Evolutionary conservation across 2,113 vertebrate species (phyloP), one percentile per base, ranked within the genome.

Genomic region (Cinclus mexicanus): DNA sequence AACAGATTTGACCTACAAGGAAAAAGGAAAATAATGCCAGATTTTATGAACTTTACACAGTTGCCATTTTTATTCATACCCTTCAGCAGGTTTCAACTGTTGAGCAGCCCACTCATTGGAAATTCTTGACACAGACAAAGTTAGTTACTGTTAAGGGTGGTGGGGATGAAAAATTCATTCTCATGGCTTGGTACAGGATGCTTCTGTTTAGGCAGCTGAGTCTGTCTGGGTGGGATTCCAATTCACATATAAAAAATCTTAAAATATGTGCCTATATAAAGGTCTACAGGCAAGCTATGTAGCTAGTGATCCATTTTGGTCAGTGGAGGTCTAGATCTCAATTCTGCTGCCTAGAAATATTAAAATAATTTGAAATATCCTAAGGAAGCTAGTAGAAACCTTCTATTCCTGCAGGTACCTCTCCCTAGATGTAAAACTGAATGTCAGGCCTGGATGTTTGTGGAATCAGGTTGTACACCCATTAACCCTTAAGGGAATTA

Each of bases 151-250:
- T 11, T 89, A 37, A 89, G 56, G 21, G 29, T 71, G 26, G 10
- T 28, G 17, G 29, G 49, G 23, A 68, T 33, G 20, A 79, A 85
- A 87, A 87, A 68, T 21, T 72, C 0, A 15, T 85, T 87, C 68
- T 82, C 14, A 49, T 41, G 1, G 41, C 50, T 87, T 64, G 53
- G 25, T 61, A 71, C 10, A 13, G 33, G 21, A 31, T 64, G 14
- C 31, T 89, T 72, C 33, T 19, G 10, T 78, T 89, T 82, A 91
- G 68, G 65, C 69, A 96, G 24, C 33, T 64, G 74, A 60, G 31
- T 70, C 50, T 61, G 17, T 60, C 35, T 50, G 25, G 14, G 26
- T 89, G 50, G n/a, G 50, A 77, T 81, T 89, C 46, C 82, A 52
- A 59, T 23, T 10, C 37, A 75, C 22, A n/a, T 69, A 78, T 33